Conservation (phyloP, 2,797 vertebrate species). For the Natrix natrix region DNA sequence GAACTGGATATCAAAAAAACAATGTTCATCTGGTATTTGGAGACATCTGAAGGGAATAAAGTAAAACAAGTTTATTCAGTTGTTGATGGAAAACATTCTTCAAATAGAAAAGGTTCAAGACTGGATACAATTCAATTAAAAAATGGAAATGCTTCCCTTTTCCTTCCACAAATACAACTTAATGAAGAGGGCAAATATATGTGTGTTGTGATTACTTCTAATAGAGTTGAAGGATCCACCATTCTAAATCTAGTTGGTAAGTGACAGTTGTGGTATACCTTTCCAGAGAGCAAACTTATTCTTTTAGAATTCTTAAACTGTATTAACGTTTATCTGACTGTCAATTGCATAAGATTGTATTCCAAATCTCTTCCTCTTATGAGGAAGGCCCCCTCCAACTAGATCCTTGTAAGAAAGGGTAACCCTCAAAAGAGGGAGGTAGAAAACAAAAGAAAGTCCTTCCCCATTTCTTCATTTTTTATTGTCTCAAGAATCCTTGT, state of each 20-base stretch:
- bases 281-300: background rate
- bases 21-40: background rate
- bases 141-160: too few species aligned
- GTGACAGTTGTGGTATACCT: too few species aligned
- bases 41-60: background rate
- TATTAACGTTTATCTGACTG: too few species aligned
- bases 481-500: background rate
- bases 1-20: background rate
- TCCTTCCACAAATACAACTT: too few species aligned
- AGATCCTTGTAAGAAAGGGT: background rate
- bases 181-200: too few species aligned
- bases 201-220: too few species aligned
- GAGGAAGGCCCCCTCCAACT: background rate
- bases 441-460: background rate
- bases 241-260: too few species aligned
- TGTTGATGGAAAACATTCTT: background rate
- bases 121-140: background rate
- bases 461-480: background rate
- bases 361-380: background rate
- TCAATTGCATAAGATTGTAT: background rate
- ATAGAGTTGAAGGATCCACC: too few species aligned
- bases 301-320: background rate
- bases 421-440: background rate
- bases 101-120: background rate
- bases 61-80: background rate